Percentiles rank a stretch among this genome's conserved stretches.
Evolutionary conservation across 2,888 invertebrate genomes (phyloP).

Genomic region (Tillus elongatus): DNA sequence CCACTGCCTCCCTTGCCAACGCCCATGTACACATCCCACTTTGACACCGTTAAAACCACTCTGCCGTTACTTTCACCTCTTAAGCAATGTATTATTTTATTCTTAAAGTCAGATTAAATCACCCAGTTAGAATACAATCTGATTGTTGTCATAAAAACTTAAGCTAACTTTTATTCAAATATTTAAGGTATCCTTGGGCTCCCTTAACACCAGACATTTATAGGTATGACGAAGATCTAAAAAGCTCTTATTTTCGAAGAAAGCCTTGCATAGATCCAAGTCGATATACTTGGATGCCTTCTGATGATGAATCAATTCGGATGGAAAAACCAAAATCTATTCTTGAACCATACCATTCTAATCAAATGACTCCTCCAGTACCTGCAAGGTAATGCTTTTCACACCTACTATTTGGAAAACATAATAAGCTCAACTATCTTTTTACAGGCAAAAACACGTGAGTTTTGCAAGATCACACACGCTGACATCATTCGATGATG

Average conservation of each 20-base stretch:
- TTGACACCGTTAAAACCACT: too few species aligned
- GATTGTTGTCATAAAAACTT: too few species aligned
- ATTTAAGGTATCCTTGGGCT: slow-evolving; percentile 50
- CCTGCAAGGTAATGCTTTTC: slow-evolving; percentile 12
- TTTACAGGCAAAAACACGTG: slow-evolving; percentile 73
- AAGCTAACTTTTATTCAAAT: too few species aligned
- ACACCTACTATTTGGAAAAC: too few species aligned
- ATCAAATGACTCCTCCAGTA: slow-evolving; percentile 13
- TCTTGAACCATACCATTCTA: slow-evolving; percentile 29
- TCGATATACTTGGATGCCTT: slow-evolving; percentile 69
- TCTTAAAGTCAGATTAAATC: too few species aligned
- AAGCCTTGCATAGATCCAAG: slow-evolving; percentile 69
- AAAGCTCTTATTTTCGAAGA: slow-evolving; percentile 72
- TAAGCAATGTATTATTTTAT: too few species aligned
- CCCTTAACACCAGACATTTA: slow-evolving; percentile 53
- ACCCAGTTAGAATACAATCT: too few species aligned
- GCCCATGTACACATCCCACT: too few species aligned
- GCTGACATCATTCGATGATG: slow-evolving; percentile 73
- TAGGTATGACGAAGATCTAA: slow-evolving; percentile 62
- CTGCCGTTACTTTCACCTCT: too few species aligned
- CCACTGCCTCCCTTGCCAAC: too few species aligned
- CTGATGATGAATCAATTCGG: slow-evolving; percentile 63
- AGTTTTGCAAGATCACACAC: slow-evolving; percentile 85
- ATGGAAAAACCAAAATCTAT: slow-evolving; percentile 59
- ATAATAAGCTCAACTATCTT: too few species aligned